Conservation (phyloP, 2,888 invertebrate genomes). For the Yponomeuta evonymella region DNA sequence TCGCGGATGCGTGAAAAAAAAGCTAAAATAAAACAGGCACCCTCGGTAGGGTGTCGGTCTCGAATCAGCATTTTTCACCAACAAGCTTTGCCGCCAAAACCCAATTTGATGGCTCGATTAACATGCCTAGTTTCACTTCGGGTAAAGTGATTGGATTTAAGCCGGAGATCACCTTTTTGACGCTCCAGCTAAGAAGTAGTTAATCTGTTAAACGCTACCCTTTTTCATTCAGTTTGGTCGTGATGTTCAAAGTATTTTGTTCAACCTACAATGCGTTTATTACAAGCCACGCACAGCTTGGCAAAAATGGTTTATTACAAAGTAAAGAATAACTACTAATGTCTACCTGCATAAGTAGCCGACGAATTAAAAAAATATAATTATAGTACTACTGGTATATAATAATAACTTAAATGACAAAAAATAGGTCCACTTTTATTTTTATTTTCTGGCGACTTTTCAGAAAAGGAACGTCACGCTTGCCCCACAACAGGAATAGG, state of each 20-base stretch:
- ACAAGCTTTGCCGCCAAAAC: conserved; percentile 67
- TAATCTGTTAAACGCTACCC: not conserved
- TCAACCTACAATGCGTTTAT: not conserved
- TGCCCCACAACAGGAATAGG: not conserved
- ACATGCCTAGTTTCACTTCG: conserved; percentile 35
- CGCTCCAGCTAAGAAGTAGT: not conserved
- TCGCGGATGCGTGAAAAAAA: conserved; percentile 58
- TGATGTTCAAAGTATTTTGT: not conserved
- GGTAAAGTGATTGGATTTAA: conserved; percentile 9
- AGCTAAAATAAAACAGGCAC: conserved; percentile 40
- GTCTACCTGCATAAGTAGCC: too few relatives aligned
- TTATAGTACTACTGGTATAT: too few relatives aligned
- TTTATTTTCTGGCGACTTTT: too few relatives aligned
- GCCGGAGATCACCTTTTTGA: conserved; percentile 6
- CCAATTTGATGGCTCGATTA: conserved; percentile 73
- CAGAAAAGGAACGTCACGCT: too few relatives aligned
- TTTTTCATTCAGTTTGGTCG: not conserved
- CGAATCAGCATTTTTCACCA: conserved; percentile 65
- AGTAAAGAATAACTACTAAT: too few relatives aligned
- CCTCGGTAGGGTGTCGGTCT: conserved; percentile 49
- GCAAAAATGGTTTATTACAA: too few relatives aligned
- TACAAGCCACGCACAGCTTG: too few relatives aligned
- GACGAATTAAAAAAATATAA: too few relatives aligned
- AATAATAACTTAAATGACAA: too few relatives aligned
- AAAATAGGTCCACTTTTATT: too few relatives aligned